phyloP scores from a whole-genome alignment of 2,797 vertebrate genomes.

The Percopsis omiscomaycus region DNA sequence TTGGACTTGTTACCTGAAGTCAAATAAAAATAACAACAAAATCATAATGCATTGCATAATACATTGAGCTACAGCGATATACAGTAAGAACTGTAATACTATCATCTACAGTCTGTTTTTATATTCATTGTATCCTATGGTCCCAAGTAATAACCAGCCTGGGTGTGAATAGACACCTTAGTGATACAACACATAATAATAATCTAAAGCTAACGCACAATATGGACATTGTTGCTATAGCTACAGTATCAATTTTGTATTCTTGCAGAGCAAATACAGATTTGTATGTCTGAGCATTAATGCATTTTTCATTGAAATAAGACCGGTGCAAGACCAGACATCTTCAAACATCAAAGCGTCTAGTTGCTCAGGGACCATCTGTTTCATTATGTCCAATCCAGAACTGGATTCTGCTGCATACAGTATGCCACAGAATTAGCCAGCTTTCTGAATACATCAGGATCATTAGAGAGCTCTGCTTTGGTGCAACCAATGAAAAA shows the following conservation, averaged over 20 bases:
- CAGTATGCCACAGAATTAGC: constrained; percentile 54
- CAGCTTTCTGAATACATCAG: constrained; percentile 34
- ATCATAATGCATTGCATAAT: not conserved
- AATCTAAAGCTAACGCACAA: constrained; percentile 14
- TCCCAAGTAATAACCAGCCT: constrained; percentile 16
- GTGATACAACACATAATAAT: constrained; percentile 1
- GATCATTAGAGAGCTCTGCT: constrained; percentile 9
- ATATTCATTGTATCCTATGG: constrained; percentile 12
- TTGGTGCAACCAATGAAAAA: constrained; percentile 22
- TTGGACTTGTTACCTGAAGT: not conserved
- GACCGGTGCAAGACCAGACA: constrained; percentile 66
- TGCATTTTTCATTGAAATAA: constrained; percentile 59
- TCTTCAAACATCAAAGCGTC: constrained; percentile 72
- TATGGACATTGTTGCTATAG: not conserved
- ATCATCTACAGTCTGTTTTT: constrained; percentile 24
- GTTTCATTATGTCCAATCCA: constrained; percentile 65
- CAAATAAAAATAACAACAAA: constrained; percentile 3
- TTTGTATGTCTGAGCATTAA: constrained; percentile 25
- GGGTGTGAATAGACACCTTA: constrained; percentile 11
- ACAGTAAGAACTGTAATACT: constrained; percentile 7
- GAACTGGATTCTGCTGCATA: constrained; percentile 58
- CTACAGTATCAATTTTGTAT: constrained; percentile 13
- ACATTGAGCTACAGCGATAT: not conserved
- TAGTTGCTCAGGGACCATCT: constrained; percentile 69
- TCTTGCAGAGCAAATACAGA: constrained; percentile 32